Evolutionary conservation across 1,140 invertebrate species (phyloP), one percentile per base, ranked within the genome.

Genomic region (Drosophila biarmipes): DNA sequence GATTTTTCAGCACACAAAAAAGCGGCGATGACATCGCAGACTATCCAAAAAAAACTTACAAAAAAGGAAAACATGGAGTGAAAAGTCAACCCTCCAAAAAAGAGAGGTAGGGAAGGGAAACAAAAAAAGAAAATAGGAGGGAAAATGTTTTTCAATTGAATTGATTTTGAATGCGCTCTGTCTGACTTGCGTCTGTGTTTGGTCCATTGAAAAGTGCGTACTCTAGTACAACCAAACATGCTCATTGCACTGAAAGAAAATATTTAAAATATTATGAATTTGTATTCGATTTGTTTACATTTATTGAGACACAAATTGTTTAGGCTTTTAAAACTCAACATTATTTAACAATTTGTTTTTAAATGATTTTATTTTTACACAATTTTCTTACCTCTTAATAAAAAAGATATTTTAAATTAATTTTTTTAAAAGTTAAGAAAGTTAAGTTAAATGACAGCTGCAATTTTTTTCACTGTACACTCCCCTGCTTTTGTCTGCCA

Each of bases 61-160:
- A 31, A 31, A 31, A 10, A 45, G n/a, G 11, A 37, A 31, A 51
- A 52, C 21, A 46, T 24, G 34, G 38, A 31, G 38, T 35, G 24
- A 67, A 58, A 74, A 74, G 68, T 52, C 56, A 52, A 74, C 57
- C 56, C 68, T 64, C 51, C 31, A n/a, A 17, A 38, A 34, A 38
- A 58, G 45, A 58, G 45, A 57, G 35, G 24, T 34, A 24, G 10
- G n/a, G 15, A 49, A 43, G 43, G 37, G 8, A 43, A 37, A 7
- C 14, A 52, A 37, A 11, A 17, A 53, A 37, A 11, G 29, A 64
- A 52, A 67, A 37, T 49, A 19, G 71, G 57, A 71, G 67, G 48
- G 49, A 85, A 81, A 86, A 56, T 69, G 73, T 58, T 87, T 79
- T 86, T 86, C 82, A 86, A 86, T 86, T 87, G 82, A 86, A 87